phyloP scores from a whole-genome alignment of 2,888 invertebrate species.

The Plebejus anna region DNA sequence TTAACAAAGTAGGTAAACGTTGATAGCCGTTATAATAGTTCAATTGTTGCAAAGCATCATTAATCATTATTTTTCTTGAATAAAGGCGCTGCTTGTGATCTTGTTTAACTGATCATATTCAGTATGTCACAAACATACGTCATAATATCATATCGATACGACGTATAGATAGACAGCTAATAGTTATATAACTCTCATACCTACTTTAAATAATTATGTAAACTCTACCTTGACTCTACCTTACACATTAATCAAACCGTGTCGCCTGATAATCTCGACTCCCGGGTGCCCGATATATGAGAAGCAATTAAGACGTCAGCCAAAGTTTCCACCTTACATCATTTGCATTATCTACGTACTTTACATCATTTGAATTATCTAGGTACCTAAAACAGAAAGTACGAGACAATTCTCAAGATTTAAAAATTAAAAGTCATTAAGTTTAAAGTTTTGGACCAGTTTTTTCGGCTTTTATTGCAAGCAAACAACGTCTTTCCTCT shows the following conservation, averaged over 20 bases:
- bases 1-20: no score
- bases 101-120: no score
- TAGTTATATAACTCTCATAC: no score
- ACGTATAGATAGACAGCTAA: no score
- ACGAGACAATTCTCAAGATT: not conserved
- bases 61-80: no score
- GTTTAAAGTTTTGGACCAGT: not conserved
- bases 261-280: constrained; percentile 8
- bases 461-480: no score
- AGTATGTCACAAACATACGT: no score
- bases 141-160: no score
- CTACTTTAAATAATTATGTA: not conserved
- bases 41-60: no score
- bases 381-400: not conserved
- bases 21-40: no score
- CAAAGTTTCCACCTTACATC: not conserved
- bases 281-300: constrained; percentile 1
- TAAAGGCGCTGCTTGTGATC: no score
- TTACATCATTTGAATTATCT: no score
- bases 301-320: constrained; percentile 1
- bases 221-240: constrained; percentile 9
- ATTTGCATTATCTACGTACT: not conserved
- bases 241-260: constrained; percentile 9
- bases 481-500: not conserved
- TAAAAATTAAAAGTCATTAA: not conserved